These are phyloP conservation scores for Phyllotreta cruciferae DNA, from an alignment of 2,888 invertebrate genomes.

Conservation along the genomic window DNA sequence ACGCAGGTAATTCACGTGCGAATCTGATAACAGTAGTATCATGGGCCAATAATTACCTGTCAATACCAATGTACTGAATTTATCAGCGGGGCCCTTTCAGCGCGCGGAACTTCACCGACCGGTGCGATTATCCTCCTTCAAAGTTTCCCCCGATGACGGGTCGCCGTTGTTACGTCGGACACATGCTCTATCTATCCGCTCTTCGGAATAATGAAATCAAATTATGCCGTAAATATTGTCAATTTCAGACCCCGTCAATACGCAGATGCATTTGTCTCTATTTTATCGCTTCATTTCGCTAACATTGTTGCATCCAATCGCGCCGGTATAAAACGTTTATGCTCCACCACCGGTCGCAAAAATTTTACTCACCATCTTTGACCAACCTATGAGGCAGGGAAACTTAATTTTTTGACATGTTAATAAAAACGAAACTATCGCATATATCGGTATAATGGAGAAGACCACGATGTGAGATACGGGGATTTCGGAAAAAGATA, in stretches of 20 bases:
- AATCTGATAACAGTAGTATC: slow-evolving; percentile 51
- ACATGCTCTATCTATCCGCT: slow-evolving; percentile 45
- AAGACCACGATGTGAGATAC: too few species aligned
- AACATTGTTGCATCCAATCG: background rate
- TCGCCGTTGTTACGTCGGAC: slow-evolving; percentile 40
- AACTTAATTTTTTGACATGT: too few species aligned
- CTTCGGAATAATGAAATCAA: slow-evolving; percentile 44
- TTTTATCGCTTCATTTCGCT: background rate
- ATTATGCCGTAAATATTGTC: slow-evolving; percentile 47
- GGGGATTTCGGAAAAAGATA: too few species aligned
- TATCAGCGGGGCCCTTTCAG: slow-evolving; percentile 41
- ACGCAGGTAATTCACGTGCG: slow-evolving; percentile 48
- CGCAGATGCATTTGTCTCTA: slow-evolving; percentile 27
- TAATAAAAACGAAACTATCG: too few species aligned
- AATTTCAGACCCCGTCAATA: slow-evolving; percentile 41
- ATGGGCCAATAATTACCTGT: slow-evolving; percentile 54
- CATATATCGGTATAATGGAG: too few species aligned
- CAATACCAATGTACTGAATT: slow-evolving; percentile 49
- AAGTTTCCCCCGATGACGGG: slow-evolving; percentile 35
- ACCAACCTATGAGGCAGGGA: too few species aligned
- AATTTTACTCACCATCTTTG: too few species aligned
- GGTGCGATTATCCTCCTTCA: slow-evolving; percentile 43
- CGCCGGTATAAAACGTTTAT: background rate
- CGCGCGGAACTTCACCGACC: slow-evolving; percentile 31
- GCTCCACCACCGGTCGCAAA: too few species aligned